phyloP scores from a whole-genome alignment of 2,113 vertebrate species.

The Spermophilus dauricus region DNA sequence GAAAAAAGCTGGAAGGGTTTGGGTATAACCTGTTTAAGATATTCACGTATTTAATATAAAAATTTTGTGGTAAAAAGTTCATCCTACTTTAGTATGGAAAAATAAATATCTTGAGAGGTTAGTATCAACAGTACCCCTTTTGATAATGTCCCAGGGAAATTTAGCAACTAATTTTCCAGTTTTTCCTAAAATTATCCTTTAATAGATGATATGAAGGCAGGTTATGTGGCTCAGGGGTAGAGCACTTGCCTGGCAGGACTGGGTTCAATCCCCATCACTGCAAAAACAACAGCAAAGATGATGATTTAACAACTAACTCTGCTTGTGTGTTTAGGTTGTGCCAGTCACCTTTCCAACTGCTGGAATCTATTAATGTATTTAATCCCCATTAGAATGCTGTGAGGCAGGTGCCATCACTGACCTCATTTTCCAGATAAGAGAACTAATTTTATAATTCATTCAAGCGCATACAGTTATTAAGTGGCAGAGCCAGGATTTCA shows the following conservation, averaged over 20 bases:
- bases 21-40: not conserved
- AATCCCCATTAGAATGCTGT: not conserved
- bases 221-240: not conserved
- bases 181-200: not conserved
- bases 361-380: not conserved
- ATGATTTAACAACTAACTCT: not conserved
- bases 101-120: not conserved
- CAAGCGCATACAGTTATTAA: not conserved
- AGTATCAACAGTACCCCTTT: not conserved
- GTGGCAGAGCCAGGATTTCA: not conserved
- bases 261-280: not conserved
- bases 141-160: not conserved
- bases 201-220: no score
- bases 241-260: not conserved
- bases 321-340: not conserved
- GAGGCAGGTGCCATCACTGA: not conserved
- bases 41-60: not conserved
- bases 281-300: not conserved
- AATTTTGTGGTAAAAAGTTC: not conserved
- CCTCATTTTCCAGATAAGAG: constrained; percentile 4
- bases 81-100: not conserved
- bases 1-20: not conserved
- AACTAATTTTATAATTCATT: constrained; percentile 24
- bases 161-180: not conserved
- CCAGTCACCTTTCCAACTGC: not conserved